These are phyloP conservation scores for Coleophora flavipennella DNA, from an alignment of 2,888 invertebrate genomes.

Conservation along the genomic window DNA sequence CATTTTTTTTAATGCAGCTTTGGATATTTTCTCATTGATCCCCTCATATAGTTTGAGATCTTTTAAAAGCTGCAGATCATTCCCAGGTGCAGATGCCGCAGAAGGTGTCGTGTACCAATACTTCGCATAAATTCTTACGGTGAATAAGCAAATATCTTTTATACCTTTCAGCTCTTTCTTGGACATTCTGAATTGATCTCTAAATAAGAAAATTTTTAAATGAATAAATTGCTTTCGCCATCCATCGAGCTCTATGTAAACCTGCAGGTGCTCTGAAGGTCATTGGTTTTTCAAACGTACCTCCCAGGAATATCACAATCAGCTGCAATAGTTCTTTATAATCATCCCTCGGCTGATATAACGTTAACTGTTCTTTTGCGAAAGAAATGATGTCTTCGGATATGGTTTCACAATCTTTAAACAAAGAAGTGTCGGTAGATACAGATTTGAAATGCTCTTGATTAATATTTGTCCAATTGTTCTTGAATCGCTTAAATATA, in stretches of 20 bases:
- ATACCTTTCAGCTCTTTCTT: conserved; percentile 5
- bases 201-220: conserved; percentile 8
- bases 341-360: conserved; percentile 6
- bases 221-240: conserved; percentile 9
- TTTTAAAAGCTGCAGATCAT: conserved; percentile 9
- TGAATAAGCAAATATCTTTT: neutral
- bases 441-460: neutral
- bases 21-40: conserved; percentile 2
- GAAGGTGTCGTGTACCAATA: conserved; percentile 1
- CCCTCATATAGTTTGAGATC: conserved; percentile 1
- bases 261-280: conserved; percentile 7
- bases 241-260: conserved; percentile 8
- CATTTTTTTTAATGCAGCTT: no score
- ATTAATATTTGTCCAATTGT: neutral
- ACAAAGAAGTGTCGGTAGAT: neutral
- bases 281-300: conserved; percentile 6
- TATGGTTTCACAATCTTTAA: neutral
- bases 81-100: no score
- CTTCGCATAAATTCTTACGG: neutral
- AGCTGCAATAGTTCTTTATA: conserved; percentile 6
- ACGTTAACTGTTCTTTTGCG: neutral
- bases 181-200: conserved; percentile 9
- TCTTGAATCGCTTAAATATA: no score
- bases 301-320: conserved; percentile 7
- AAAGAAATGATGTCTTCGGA: neutral